Conservation (phyloP, 1,140 invertebrate genomes). For the Eriosoma lanigerum region DNA sequence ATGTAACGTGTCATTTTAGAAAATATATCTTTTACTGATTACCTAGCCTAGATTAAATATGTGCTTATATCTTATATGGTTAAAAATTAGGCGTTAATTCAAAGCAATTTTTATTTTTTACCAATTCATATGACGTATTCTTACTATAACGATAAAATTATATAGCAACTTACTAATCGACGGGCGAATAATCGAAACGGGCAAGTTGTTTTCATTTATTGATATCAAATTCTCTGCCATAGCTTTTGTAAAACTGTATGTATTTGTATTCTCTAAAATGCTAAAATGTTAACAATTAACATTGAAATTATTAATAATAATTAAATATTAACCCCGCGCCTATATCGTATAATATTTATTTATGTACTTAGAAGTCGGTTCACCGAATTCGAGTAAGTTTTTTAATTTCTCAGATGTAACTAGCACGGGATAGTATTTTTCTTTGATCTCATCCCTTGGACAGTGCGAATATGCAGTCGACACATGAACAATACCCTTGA, state of each 20-base stretch:
- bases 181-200: background rate
- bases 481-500: background rate
- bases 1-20: too few relatives aligned
- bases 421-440: background rate
- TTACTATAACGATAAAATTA: too few relatives aligned
- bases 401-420: background rate
- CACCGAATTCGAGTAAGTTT: background rate
- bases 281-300: background rate
- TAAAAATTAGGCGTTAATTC: too few relatives aligned
- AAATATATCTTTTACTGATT: background rate
- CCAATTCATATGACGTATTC: too few relatives aligned
- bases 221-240: background rate
- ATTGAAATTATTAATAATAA: background rate
- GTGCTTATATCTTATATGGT: background rate
- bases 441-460: background rate
- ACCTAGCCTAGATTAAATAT: background rate
- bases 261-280: background rate
- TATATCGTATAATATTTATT: background rate
- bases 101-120: too few relatives aligned
- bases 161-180: conserved; percentile 11
- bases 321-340: background rate
- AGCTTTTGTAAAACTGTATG: background rate
- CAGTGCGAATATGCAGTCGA: background rate
- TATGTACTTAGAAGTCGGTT: background rate
- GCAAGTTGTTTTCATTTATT: background rate